A percentile compares a stretch with the other conserved stretches of the same genome.
phyloP scores from a whole-genome alignment of 2,888 invertebrate genomes.

The Orthonychiurus folsomi region DNA sequence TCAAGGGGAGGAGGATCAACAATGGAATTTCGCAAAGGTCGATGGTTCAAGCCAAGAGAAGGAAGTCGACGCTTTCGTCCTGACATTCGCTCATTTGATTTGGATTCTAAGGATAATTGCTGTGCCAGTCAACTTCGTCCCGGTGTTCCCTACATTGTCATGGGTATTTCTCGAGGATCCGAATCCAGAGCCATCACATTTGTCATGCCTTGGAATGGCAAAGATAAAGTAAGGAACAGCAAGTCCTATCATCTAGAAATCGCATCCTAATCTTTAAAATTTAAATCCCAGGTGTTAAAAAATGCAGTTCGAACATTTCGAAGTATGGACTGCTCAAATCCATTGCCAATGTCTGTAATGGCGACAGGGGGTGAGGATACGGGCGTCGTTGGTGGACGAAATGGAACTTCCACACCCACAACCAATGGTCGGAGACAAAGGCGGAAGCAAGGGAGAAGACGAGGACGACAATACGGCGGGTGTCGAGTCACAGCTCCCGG shows the following conservation, averaged over 20 bases:
- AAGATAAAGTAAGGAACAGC: slow-evolving; percentile 40
- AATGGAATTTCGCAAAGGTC: slow-evolving; percentile 43
- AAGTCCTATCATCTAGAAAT: not conserved
- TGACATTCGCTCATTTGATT: slow-evolving; percentile 42
- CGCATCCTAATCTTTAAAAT: not conserved
- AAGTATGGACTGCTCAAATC: slow-evolving; percentile 45
- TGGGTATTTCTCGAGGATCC: slow-evolving; percentile 43
- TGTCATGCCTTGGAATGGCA: slow-evolving; percentile 46
- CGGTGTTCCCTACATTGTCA: slow-evolving; percentile 44
- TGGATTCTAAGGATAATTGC: slow-evolving; percentile 44
- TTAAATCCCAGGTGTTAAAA: slow-evolving; percentile 42
- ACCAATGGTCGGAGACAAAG: slow-evolving; percentile 14
- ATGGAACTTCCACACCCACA: not conserved
- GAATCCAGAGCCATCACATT: slow-evolving; percentile 44
- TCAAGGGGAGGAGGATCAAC: slow-evolving; percentile 42
- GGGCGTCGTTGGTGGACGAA: slow-evolving; percentile 28
- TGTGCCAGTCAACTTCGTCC: slow-evolving; percentile 43
- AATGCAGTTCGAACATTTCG: slow-evolving; percentile 45
- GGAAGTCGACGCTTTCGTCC: slow-evolving; percentile 40
- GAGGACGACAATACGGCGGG: slow-evolving; percentile 30
- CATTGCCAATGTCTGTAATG: slow-evolving; percentile 40
- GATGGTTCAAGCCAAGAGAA: slow-evolving; percentile 40
- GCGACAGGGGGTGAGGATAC: slow-evolving; percentile 28
- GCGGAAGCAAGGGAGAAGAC: slow-evolving; percentile 13
- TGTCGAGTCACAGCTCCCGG: slow-evolving; percentile 33